Base-by-base conservation (phyloP, 2,888 invertebrate genomes). In the Volucella inflata region DNA sequence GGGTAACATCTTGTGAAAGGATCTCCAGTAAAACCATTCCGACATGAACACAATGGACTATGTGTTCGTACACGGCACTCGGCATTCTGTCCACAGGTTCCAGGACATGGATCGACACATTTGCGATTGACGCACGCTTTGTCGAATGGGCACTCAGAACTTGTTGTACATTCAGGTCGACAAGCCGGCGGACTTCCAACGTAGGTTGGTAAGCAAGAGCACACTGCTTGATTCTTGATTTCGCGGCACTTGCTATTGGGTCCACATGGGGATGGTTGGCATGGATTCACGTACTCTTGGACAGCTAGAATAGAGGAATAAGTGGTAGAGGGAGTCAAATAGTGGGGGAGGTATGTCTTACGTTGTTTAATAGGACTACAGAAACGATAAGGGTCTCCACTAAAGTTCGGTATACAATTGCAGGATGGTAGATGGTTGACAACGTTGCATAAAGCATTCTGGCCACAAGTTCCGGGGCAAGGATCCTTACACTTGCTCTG, bases 41-140 rank as follows among this genome's bases (percentile, higher is more conserved):
- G 90, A 89, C 96, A 96, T n/a, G 94, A 93, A 89, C 95, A 96
- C 90, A 95, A 94, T 0, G 96, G 95, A 77, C 94, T 95, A 89
- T 97, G 96, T 89, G 95, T 94, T 38, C 94, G 88, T 3, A 90
- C 89, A 11, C 88, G 89, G 60, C 92, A 92, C 8, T 89, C 89
- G 94, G 96, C 91, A 95, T 96, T 89, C 94, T 93, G 91, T 11
- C 97, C 97, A 90, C 98, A 98, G 0, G 95, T 93, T 76, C 95
- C 95, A 0, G 93, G 93, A 89, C 97, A 97, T n/a, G 95, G 95
- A 89, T 95, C 95, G 88, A 92, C 91, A 89, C 95, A 95, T 90
- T 94, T 95, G 64, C 94, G 93, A 90, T 94, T 94, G 40, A 94
- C 93, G 88, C 95, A 95, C n/a, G 95, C 95, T 87, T 94, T 92